These are phyloP conservation scores for Tenthredo livida DNA, from an alignment of 2,888 invertebrate species.

Conservation along the genomic window DNA sequence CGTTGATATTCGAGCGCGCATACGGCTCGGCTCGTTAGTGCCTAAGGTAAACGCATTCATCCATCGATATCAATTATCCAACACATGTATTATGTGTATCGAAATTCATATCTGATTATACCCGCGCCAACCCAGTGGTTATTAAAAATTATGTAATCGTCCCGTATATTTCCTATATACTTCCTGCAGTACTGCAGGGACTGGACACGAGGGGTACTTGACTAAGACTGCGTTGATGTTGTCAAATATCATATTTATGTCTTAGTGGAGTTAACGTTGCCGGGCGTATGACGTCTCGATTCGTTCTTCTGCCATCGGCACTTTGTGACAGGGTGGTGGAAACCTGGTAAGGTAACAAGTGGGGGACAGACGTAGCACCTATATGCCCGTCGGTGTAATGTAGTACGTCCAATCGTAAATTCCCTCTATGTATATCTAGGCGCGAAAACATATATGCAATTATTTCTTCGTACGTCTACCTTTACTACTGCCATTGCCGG, in stretches of 20 bases:
- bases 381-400: background rate
- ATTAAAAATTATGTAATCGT: constrained; percentile 59
- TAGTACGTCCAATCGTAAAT: background rate
- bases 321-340: constrained; percentile 20
- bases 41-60: background rate
- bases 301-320: constrained; percentile 46
- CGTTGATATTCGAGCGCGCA: background rate
- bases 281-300: constrained; percentile 48
- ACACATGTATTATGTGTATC: background rate
- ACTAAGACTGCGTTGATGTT: constrained; percentile 50
- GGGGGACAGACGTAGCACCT: constrained; percentile 44
- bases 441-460: background rate
- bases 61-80: background rate
- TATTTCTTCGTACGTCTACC: constrained; percentile 43
- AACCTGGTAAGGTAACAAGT: constrained; percentile 56
- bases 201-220: constrained; percentile 43
- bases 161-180: constrained; percentile 43
- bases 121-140: constrained; percentile 52
- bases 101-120: background rate
- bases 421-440: background rate
- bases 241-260: constrained; percentile 62
- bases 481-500: constrained; percentile 41
- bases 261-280: constrained; percentile 59
- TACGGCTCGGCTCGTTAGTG: background rate
- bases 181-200: background rate